Percentiles rank a stretch among this genome's conserved stretches.
Conservation (phyloP, 2,113 vertebrate species). For the Stictonetta naevosa region DNA sequence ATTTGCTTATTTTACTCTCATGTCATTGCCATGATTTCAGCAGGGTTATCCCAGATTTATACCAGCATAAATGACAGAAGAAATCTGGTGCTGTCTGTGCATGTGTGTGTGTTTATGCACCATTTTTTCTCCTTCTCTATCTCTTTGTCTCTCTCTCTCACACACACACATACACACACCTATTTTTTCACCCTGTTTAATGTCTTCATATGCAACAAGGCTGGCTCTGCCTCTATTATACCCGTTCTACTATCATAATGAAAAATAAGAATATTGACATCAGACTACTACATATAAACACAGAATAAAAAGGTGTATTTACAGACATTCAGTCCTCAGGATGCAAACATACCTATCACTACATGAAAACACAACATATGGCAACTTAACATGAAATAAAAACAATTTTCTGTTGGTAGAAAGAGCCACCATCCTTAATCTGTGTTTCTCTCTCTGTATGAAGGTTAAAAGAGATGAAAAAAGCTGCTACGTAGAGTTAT, state of each 20-base stretch:
- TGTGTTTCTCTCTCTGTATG: not conserved
- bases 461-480: not conserved
- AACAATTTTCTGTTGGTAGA: not conserved
- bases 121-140: not conserved
- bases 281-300: not conserved
- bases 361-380: not conserved
- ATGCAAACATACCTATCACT: not conserved
- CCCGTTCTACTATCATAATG: not conserved
- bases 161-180: not conserved
- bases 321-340: not conserved
- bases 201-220: not conserved
- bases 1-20: not conserved
- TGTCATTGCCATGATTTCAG: not conserved
- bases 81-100: not conserved
- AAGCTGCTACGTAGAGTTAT: not conserved
- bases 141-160: not conserved
- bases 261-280: not conserved
- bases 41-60: not conserved
- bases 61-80: not conserved
- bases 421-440: not conserved
- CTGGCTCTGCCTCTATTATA: not conserved
- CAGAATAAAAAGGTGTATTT: not conserved
- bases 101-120: not conserved
- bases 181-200: not conserved
- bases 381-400: slow-evolving; percentile 36